Evolutionary conservation across 2,888 invertebrate genomes (phyloP).

Genomic region (Troides aeacus): DNA sequence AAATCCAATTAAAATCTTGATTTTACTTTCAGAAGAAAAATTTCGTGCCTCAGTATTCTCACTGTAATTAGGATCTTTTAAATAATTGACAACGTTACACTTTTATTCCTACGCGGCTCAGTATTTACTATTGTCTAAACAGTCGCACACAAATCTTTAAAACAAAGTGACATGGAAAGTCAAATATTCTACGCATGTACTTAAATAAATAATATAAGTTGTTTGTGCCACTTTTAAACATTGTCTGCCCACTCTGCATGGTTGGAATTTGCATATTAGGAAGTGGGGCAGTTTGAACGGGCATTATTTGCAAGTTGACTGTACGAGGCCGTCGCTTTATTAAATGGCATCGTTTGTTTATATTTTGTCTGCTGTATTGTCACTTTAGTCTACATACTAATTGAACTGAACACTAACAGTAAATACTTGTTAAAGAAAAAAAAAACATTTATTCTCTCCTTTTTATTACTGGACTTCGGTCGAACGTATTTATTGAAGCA

Average conservation of each 20-base stretch:
- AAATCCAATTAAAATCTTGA: not conserved
- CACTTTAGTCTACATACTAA: not conserved
- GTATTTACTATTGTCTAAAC: conserved; percentile 34
- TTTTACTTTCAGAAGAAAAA: not conserved
- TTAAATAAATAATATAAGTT: conserved; percentile 52
- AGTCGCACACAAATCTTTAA: conserved; percentile 35
- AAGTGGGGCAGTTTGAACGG: conserved; percentile 68
- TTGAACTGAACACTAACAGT: not conserved
- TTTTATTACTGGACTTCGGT: not conserved
- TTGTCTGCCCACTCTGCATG: conserved; percentile 68
- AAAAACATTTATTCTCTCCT: not conserved
- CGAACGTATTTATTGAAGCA: too few species aligned
- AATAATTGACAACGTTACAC: not conserved
- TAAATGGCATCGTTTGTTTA: conserved; percentile 33
- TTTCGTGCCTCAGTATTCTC: not conserved
- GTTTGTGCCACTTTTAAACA: conserved; percentile 55
- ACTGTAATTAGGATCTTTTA: not conserved
- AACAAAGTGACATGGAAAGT: conserved; percentile 36
- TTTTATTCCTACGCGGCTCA: conserved; percentile 5
- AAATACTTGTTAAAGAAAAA: not conserved
- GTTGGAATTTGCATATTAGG: conserved; percentile 71
- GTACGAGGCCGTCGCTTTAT: conserved; percentile 43
- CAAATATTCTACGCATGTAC: conserved; percentile 40
- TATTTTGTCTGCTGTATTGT: conserved; percentile 11
- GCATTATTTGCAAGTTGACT: conserved; percentile 47